Evolutionary conservation across 2,113 vertebrate species (phyloP).

Genomic region (Glareola pratincola): DNA sequence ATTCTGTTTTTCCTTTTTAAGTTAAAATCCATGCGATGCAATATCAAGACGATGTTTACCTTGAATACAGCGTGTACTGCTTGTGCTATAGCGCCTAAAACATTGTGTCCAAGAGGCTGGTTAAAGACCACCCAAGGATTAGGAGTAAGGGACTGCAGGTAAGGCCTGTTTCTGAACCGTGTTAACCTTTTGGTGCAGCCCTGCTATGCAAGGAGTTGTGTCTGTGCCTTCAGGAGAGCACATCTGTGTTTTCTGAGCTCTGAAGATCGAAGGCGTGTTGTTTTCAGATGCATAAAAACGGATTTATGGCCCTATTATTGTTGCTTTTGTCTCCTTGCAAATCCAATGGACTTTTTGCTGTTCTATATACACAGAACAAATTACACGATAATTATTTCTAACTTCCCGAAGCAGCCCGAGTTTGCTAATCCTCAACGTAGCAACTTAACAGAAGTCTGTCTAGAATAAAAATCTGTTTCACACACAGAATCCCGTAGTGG

Average conservation of each 20-base stretch:
- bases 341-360: not conserved
- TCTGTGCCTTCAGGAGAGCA: not conserved
- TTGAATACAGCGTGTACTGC: constrained; percentile 74
- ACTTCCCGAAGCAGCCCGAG: not conserved
- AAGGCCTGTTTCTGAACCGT: not conserved
- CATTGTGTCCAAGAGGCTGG: constrained; percentile 75
- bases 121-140: not conserved
- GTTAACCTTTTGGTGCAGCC: not conserved
- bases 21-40: constrained; percentile 70
- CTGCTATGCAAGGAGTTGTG: not conserved
- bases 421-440: not conserved
- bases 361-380: not conserved
- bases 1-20: not conserved
- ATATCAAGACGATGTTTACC: constrained; percentile 58
- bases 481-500: not conserved
- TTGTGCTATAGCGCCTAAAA: constrained; percentile 62
- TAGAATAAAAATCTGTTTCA: not conserved
- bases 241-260: not conserved
- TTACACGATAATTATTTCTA: not conserved
- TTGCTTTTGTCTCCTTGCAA: not conserved
- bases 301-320: not conserved
- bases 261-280: not conserved
- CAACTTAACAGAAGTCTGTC: not conserved
- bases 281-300: not conserved
- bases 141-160: constrained; percentile 79